A percentile compares a stretch with the other conserved stretches of the same genome.
These are phyloP conservation scores for Cydia strobilella DNA, from an alignment of 1,140 invertebrate species.

Conservation along the genomic window DNA sequence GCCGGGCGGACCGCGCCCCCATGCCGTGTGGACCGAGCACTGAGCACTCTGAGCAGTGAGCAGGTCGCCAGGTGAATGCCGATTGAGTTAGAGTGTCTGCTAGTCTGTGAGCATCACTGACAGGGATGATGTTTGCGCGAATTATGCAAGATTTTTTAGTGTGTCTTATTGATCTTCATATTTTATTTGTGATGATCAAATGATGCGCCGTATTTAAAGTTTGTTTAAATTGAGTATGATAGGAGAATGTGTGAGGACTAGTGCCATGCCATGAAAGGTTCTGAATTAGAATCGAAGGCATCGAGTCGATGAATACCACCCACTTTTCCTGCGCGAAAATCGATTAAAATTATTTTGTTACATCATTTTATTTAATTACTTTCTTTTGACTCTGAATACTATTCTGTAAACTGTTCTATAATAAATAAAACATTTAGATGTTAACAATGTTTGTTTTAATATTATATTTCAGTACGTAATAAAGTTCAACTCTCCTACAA, in stretches of 20 bases:
- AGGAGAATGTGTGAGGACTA: slow-evolving; percentile 78
- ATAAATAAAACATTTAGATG: slow-evolving; percentile 72
- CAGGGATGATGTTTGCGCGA: slow-evolving; percentile 78
- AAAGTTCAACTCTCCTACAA: background rate
- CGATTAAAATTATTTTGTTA: slow-evolving; percentile 71
- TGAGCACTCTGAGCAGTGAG: too few relatives aligned
- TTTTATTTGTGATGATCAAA: slow-evolving; percentile 61
- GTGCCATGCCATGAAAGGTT: slow-evolving; percentile 80
- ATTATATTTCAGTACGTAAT: background rate
- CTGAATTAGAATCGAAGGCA: slow-evolving; percentile 78
- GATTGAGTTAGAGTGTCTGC: slow-evolving; percentile 58
- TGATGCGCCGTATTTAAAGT: slow-evolving; percentile 28
- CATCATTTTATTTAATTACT: slow-evolving; percentile 59
- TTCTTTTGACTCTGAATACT: slow-evolving; percentile 67
- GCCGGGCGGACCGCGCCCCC: background rate
- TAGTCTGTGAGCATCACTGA: slow-evolving; percentile 79
- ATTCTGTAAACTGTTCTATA: slow-evolving; percentile 72
- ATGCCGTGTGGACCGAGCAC: slow-evolving; percentile 2
- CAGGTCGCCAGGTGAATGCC: background rate
- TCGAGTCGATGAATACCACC: slow-evolving; percentile 77
- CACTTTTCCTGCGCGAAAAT: slow-evolving; percentile 74
- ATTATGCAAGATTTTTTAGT: slow-evolving; percentile 74
- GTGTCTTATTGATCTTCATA: slow-evolving; percentile 44
- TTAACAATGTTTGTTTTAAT: slow-evolving; percentile 39
- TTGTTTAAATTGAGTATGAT: slow-evolving; percentile 72